A percentile compares a stretch with the other conserved stretches of the same genome.
Evolutionary conservation across 2,113 vertebrate genomes (phyloP).

Genomic region (Connochaetes taurinus): DNA sequence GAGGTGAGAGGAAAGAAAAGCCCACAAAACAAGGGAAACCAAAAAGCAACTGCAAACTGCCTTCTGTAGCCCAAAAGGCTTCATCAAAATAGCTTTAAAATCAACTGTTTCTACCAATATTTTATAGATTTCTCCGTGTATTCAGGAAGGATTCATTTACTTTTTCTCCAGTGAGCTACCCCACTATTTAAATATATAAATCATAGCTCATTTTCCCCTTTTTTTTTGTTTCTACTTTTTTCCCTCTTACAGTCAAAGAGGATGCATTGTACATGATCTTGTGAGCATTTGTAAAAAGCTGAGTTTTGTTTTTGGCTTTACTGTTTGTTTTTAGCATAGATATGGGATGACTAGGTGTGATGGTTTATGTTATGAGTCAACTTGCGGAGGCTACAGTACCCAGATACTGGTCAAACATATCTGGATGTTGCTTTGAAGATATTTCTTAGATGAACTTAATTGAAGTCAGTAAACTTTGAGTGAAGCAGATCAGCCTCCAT

Average conservation of each 20-base stretch:
- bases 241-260: neutral
- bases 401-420: neutral
- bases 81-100: neutral
- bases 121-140: neutral
- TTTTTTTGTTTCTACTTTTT: neutral
- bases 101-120: neutral
- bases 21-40: neutral
- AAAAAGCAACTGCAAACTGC: neutral
- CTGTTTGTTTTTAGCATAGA: neutral
- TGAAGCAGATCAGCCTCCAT: neutral
- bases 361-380: neutral
- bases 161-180: neutral
- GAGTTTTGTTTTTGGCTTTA: neutral
- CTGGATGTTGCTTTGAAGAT: neutral
- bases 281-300: neutral
- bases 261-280: neutral
- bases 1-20: neutral
- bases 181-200: neutral
- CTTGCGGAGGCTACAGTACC: neutral
- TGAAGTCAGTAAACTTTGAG: neutral
- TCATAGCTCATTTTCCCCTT: neutral
- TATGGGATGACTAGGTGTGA: neutral
- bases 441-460: neutral
- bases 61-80: neutral
- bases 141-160: neutral